Evolutionary conservation across 1,140 invertebrate genomes (phyloP), one percentile per base, ranked within the genome.

Genomic region (Drosophila murphyi): DNA sequence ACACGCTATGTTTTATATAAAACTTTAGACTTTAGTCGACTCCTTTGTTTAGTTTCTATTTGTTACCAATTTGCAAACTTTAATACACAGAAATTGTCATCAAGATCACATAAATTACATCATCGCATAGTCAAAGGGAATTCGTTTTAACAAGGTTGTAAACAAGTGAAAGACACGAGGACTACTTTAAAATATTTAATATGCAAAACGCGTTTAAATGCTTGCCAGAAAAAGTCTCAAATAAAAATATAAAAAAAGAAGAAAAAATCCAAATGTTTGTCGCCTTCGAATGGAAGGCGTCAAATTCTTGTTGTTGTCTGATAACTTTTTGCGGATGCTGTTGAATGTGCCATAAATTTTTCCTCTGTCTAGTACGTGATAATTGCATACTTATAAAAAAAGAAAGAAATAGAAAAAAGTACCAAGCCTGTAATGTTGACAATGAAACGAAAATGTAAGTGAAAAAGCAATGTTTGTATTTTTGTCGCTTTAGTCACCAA

Each of bases 401-500:
- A 20, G 20, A 20, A 20, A 20, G 20, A 20, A 20, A 20, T 20
- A 20, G 20, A 20, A 29, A 48, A 32, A 59, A 68, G 45, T 59
- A 34, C 51, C 57, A 68, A 73, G 29, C 37, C 51, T 3, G 20
- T 0, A 20, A 20, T 20, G 20, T 20, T 20, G 20, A 20, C 0
- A 20, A 20, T 20, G 20, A 20, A 20, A 20, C 20, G 20, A 20
- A 20, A 20, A 20, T 20, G 20, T 20, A 7, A 41, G n/a, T n/a
- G n/a, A 43, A 43, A n/a, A n/a, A 43, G 2, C 39, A 43, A 43
- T 43, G 39, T n/a, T 41, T 41, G 39, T 41, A 3, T 41, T 41
- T 37, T 43, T 43, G 2, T 43, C 20, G 20, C 20, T 20, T 20
- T 20, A 97, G 96, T 97, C 92, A 97, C 96, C 54, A 97, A 97